These are phyloP conservation scores for Platichthys stellatus DNA, from an alignment of 2,113 vertebrate species.

Conservation along the genomic window DNA sequence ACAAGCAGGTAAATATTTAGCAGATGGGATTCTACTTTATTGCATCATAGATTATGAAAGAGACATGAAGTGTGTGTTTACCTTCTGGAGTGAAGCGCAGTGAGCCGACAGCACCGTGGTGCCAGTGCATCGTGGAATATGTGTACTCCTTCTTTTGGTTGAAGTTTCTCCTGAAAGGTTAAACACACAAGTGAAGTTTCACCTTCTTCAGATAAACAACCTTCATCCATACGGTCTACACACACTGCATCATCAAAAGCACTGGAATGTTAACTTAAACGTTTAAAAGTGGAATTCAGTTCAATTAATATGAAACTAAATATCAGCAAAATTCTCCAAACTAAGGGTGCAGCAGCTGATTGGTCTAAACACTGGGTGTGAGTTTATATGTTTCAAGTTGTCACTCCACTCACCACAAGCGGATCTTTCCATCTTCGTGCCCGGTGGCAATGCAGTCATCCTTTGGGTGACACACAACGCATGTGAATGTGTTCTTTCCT, in stretches of 20 bases:
- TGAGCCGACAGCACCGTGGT: slow-evolving; percentile 87
- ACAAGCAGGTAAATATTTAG: too few relatives aligned
- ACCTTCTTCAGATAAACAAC: background rate
- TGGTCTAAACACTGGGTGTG: background rate
- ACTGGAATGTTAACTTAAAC: background rate
- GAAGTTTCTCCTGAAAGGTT: slow-evolving; percentile 90
- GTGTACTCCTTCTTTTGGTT: slow-evolving; percentile 89
- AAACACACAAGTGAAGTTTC: background rate
- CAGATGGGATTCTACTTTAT: background rate
- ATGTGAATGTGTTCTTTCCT: slow-evolving; percentile 86
- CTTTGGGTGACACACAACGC: slow-evolving; percentile 89
- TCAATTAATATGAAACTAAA: background rate
- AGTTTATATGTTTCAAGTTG: background rate
- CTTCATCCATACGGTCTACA: background rate
- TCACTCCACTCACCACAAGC: slow-evolving; percentile 86
- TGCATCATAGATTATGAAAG: background rate
- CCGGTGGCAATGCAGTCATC: slow-evolving; percentile 96
- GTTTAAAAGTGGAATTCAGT: background rate
- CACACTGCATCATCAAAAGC: background rate
- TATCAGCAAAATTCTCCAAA: background rate
- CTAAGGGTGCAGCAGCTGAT: background rate
- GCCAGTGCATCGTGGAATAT: slow-evolving; percentile 91
- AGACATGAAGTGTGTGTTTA: slow-evolving; percentile 51
- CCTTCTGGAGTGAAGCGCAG: slow-evolving; percentile 91
- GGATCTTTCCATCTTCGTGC: slow-evolving; percentile 93